phyloP scores from a whole-genome alignment of 2,113 vertebrate genomes.

The Chrysochloris asiatica region DNA sequence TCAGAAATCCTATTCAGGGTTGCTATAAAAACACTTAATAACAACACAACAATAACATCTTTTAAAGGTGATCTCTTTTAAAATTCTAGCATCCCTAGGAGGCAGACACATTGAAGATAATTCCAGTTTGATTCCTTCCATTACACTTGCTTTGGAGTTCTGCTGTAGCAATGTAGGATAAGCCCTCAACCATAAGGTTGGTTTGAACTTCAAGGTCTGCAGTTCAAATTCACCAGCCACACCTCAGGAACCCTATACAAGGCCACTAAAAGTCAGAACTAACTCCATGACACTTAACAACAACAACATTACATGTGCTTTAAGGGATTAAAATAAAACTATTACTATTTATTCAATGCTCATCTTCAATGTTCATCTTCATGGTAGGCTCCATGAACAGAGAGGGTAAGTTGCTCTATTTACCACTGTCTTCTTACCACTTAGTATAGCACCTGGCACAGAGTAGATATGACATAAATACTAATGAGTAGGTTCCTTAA shows the following conservation, averaged over 20 bases:
- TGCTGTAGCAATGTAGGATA: too few species aligned
- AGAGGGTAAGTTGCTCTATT: not conserved
- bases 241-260: too few species aligned
- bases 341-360: not conserved
- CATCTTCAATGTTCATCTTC: not conserved
- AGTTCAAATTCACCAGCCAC: too few species aligned
- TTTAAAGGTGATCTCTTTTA: not conserved
- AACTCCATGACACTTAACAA: too few species aligned
- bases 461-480: not conserved
- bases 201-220: too few species aligned
- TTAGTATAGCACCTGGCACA: not conserved
- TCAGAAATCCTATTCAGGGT: too few species aligned
- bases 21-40: too few species aligned
- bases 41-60: too few species aligned
- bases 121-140: not conserved
- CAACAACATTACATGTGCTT: not conserved
- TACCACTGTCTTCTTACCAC: not conserved
- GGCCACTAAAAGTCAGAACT: too few species aligned
- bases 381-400: not conserved
- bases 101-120: not conserved
- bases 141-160: not conserved
- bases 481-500: too few species aligned
- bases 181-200: too few species aligned
- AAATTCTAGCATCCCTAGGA: not conserved
- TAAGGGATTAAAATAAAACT: not conserved